These are phyloP conservation scores for Phodopus roborovskii DNA, from an alignment of 2,113 vertebrate genomes.

Conservation along the genomic window DNA sequence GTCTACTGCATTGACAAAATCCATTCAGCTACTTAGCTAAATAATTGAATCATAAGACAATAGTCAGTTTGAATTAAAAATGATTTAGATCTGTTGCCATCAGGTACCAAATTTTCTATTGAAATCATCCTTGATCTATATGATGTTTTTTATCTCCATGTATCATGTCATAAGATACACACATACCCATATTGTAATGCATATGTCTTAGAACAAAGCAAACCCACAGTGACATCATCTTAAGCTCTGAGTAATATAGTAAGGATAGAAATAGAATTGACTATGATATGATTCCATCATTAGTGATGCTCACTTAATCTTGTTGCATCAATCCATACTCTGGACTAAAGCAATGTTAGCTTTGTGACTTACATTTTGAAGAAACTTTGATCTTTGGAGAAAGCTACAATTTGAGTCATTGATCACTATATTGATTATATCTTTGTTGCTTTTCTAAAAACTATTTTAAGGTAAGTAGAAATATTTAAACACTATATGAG, in stretches of 20 bases:
- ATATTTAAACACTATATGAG: background rate
- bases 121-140: slow-evolving; percentile 41
- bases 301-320: slow-evolving; percentile 71
- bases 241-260: slow-evolving; percentile 62
- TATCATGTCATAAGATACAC: slow-evolving; percentile 9
- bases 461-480: background rate
- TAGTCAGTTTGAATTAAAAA: slow-evolving; percentile 46
- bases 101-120: slow-evolving; percentile 6
- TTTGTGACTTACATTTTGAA: slow-evolving; percentile 37
- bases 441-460: slow-evolving; percentile 7
- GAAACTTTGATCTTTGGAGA: slow-evolving; percentile 29
- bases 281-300: slow-evolving; percentile 39
- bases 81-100: slow-evolving; percentile 17
- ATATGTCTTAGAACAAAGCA: no score
- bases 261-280: slow-evolving; percentile 55
- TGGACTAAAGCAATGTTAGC: slow-evolving; percentile 23
- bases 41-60: slow-evolving; percentile 44
- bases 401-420: background rate
- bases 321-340: slow-evolving; percentile 40
- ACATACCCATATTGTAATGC: background rate
- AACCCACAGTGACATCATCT: slow-evolving; percentile 58
- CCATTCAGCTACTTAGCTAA: slow-evolving; percentile 38
- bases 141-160: background rate
- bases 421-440: background rate
- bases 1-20: slow-evolving; percentile 54